Evolutionary conservation across 2,113 vertebrate species (phyloP), one percentile per base, ranked within the genome.

Genomic region (Ginglymostoma cirratum): DNA sequence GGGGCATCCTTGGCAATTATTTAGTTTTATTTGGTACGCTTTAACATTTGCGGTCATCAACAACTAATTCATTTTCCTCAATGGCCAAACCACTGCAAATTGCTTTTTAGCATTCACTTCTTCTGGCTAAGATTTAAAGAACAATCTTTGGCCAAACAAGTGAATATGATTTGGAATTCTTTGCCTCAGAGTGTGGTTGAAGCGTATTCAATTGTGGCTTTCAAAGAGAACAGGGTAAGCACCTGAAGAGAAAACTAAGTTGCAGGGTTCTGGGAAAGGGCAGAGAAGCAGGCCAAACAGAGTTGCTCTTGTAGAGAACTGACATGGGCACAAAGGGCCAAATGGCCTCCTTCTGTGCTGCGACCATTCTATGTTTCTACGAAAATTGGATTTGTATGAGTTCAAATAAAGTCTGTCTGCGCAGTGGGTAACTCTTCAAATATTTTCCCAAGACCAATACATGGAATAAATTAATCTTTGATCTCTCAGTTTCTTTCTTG

Each of bases 381-480:
- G 19, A 17, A 94, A 94, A 14, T 19, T 42, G 10, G 52, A 34
- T 14, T 61, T 61, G 8, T 61, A 52, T 17, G 8, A 89, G 86
- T 89, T 89, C 27, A 89, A 15, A 89, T 23, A 89, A 61, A 89
- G 52, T 34, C 30, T 61, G 86, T 34, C 55, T 89, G 86, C 55
- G 24, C 48, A 34, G 86, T 55, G 17, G 45, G 48, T 48, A 30
- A 89, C 52, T 89, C 52, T 89, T 69, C 61, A 94, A 94, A 69
- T 94, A 94, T 69, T 38, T 94, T 94, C 66, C 66, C 38, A 69
- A 69, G 34, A 66, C 27, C 14, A 65, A 93, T 65, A 66, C 21
- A 42, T 94, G 23, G 90, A 69, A 67, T 94, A 94, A 70, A 42
- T 94, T 94, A 67, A 94, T 94, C 61, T 69, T 69, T 94, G 38